A percentile compares a stretch with the other conserved stretches of the same genome.
Conservation (phyloP, 2,113 vertebrate species). For the Propithecus coquereli region DNA sequence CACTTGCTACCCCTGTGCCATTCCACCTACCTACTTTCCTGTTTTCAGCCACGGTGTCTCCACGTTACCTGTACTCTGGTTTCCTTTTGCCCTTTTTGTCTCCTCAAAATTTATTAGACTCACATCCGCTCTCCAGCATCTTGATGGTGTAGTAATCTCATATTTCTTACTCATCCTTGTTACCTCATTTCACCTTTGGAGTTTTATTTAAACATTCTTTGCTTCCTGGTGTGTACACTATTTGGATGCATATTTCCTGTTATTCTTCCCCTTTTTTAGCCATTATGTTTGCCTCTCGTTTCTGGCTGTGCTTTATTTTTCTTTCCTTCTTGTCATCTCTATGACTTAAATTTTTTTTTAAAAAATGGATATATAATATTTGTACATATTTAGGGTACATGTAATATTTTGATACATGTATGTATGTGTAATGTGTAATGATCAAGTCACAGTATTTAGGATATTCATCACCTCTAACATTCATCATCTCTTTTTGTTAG, state of each 20-base stretch:
- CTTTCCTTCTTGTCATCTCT: background rate
- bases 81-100: background rate
- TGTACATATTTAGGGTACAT: background rate
- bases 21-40: background rate
- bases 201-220: background rate
- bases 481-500: background rate
- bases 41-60: background rate
- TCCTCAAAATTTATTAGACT: background rate
- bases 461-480: background rate
- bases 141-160: background rate
- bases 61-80: no score
- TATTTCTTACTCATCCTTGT: background rate
- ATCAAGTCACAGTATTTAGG: background rate
- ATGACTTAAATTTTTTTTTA: background rate
- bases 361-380: background rate
- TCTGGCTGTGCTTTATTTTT: background rate
- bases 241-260: background rate
- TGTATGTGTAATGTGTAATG: background rate
- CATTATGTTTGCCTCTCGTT: background rate
- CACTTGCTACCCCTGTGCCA: accelerated
- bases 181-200: slow-evolving; percentile 3
- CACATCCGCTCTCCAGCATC: background rate
- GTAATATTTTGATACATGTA: background rate
- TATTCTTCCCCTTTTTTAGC: background rate
- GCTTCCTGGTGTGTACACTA: background rate